Percentiles rank a stretch among this genome's conserved stretches.
These are phyloP conservation scores for Lipophrys pholis DNA, from an alignment of 2,113 vertebrate species.

Conservation along the genomic window DNA sequence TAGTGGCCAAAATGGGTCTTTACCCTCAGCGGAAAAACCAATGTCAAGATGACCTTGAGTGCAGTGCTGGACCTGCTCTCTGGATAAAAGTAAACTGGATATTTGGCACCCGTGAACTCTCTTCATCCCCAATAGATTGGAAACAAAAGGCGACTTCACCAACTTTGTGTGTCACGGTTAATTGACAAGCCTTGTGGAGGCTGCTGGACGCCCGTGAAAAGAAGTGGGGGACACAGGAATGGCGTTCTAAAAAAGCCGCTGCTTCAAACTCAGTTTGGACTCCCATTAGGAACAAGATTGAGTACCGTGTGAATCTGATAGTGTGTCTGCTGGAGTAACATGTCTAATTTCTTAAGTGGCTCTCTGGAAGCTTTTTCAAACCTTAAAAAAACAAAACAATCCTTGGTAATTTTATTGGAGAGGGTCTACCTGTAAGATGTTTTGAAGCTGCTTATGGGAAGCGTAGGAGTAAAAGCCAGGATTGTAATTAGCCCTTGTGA, in stretches of 20 bases:
- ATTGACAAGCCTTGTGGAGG: neutral
- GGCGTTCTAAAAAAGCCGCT: too few relatives aligned
- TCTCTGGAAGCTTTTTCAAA: neutral
- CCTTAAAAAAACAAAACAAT: neutral
- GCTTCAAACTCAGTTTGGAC: too few relatives aligned
- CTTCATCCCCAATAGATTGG: neutral
- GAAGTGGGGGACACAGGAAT: neutral
- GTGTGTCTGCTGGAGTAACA: too few relatives aligned
- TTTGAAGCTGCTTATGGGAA: neutral
- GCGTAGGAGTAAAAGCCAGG: neutral
- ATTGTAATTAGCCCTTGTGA: neutral
- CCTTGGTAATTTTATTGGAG: neutral
- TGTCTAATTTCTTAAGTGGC: neutral
- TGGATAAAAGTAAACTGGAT: neutral
- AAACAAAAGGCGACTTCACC: neutral
- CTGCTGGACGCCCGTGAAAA: neutral
- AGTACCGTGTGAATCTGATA: too few relatives aligned
- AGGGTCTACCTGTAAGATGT: neutral
- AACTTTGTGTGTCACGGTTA: neutral
- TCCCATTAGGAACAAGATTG: too few relatives aligned
- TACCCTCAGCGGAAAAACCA: neutral
- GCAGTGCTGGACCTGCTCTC: neutral
- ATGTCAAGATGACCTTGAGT: constrained; percentile 8
- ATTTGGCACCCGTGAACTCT: neutral
- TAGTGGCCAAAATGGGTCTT: neutral